Evolutionary conservation across 1,140 invertebrate species (phyloP).

Genomic region (Propsilocerus akamusi): DNA sequence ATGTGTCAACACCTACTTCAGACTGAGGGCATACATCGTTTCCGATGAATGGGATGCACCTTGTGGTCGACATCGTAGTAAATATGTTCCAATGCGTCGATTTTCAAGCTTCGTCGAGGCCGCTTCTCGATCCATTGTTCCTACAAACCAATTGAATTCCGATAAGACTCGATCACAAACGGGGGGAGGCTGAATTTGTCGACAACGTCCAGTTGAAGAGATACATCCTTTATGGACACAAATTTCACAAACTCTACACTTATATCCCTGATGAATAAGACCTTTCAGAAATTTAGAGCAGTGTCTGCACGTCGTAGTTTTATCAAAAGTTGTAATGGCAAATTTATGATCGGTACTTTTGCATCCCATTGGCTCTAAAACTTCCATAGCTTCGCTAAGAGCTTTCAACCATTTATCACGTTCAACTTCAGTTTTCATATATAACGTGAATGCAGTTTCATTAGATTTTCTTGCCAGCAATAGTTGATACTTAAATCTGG

Average conservation of each 20-base stretch:
- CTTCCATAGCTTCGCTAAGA: conserved; percentile 77
- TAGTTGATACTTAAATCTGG: conserved; percentile 65
- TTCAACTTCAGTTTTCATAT: conserved; percentile 71
- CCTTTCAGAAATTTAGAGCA: conserved; percentile 83
- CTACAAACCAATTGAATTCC: conserved; percentile 43
- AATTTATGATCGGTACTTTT: conserved; percentile 71
- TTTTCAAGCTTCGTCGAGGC: conserved; percentile 60
- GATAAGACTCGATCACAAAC: conserved; percentile 22
- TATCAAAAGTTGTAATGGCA: conserved; percentile 69
- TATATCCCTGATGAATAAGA: conserved; percentile 61
- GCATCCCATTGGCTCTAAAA: conserved; percentile 57
- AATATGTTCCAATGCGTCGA: conserved; percentile 71
- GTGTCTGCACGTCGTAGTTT: conserved; percentile 56
- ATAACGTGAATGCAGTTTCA: conserved; percentile 72
- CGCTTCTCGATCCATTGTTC: conserved; percentile 68
- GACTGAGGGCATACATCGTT: conserved; percentile 68
- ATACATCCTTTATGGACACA: conserved; percentile 63
- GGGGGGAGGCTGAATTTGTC: conserved; percentile 33
- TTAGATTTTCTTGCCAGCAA: conserved; percentile 65
- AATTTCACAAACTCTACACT: conserved; percentile 50
- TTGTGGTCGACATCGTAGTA: conserved; percentile 62
- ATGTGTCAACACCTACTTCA: conserved; percentile 52
- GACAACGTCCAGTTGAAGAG: conserved; percentile 47
- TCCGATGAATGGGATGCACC: conserved; percentile 34
- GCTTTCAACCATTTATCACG: conserved; percentile 84